These are phyloP conservation scores for Meandrusa payeni DNA, from an alignment of 2,888 invertebrate genomes.

Conservation along the genomic window DNA sequence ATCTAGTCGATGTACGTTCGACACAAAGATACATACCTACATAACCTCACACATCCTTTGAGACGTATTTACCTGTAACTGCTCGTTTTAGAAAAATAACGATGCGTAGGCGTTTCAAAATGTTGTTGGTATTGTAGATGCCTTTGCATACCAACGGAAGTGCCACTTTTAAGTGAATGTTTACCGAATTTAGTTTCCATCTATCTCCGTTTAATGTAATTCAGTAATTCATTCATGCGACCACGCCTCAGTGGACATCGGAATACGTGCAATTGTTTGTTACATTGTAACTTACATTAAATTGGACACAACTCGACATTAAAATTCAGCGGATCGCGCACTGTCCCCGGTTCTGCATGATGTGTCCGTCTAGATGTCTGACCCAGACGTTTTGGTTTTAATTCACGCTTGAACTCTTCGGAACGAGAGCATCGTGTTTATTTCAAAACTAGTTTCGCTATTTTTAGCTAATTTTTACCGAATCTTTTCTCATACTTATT, in stretches of 20 bases:
- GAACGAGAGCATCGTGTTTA: slow-evolving; percentile 41
- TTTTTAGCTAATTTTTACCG: slow-evolving; percentile 43
- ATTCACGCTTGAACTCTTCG: slow-evolving; percentile 45
- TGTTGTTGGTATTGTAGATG: too few species aligned
- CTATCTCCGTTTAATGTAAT: not conserved
- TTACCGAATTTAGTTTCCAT: too few species aligned
- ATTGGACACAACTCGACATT: slow-evolving; percentile 30
- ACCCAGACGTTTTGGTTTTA: slow-evolving; percentile 45
- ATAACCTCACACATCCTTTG: too few species aligned
- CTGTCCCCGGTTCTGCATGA: slow-evolving; percentile 25
- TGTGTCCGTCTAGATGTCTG: slow-evolving; percentile 32
- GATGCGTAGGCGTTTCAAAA: too few species aligned
- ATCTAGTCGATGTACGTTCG: too few species aligned
- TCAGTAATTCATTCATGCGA: slow-evolving; percentile 5
- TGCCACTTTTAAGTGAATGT: not conserved
- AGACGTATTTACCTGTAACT: too few species aligned
- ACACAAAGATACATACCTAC: too few species aligned
- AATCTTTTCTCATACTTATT: too few species aligned
- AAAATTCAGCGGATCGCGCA: slow-evolving; percentile 28
- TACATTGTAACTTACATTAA: slow-evolving; percentile 29
- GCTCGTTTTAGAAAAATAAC: too few species aligned
- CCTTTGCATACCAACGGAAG: too few species aligned
- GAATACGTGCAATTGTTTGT: slow-evolving; percentile 9
- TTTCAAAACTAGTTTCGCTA: slow-evolving; percentile 5
- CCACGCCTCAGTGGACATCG: slow-evolving; percentile 1